Evolutionary conservation across 1,140 invertebrate genomes (phyloP).

Genomic region (Andricus grossulariae): DNA sequence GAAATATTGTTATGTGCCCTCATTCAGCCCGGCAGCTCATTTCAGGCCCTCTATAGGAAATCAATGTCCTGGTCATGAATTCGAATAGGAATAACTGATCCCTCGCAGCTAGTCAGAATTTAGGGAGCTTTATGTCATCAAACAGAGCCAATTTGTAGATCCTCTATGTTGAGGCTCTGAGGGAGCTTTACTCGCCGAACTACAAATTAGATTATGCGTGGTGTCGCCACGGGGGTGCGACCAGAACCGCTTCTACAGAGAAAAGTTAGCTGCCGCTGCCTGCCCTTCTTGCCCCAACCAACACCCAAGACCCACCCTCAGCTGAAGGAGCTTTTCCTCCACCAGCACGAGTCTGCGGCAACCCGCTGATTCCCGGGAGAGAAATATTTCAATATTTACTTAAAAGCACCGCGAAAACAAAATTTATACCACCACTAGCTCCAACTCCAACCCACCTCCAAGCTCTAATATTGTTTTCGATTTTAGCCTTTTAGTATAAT

Average conservation of each 20-base stretch:
- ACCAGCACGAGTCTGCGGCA: neutral
- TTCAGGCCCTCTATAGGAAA: too few species aligned
- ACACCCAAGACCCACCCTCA: neutral
- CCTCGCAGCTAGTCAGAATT: too few species aligned
- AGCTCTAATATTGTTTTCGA: neutral
- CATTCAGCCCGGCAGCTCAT: too few species aligned
- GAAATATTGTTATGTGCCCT: too few species aligned
- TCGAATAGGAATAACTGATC: too few species aligned
- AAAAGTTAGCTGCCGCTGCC: slow-evolving; percentile 46
- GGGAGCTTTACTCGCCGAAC: slow-evolving; percentile 37
- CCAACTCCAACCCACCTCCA: neutral
- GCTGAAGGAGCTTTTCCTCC: slow-evolving; percentile 21
- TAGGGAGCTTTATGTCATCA: slow-evolving; percentile 31
- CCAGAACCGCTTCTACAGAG: slow-evolving; percentile 34
- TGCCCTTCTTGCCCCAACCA: neutral
- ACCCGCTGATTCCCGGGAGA: slow-evolving; percentile 44
- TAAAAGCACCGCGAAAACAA: slow-evolving; percentile 48
- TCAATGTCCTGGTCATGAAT: too few species aligned
- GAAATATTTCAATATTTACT: slow-evolving; percentile 58
- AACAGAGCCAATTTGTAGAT: slow-evolving; percentile 38
- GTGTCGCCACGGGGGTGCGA: slow-evolving; percentile 47
- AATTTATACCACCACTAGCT: slow-evolving; percentile 40
- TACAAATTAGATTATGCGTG: slow-evolving; percentile 57
- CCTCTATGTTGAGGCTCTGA: neutral
- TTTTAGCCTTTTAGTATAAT: neutral